phyloP scores from a whole-genome alignment of 2,888 invertebrate species.

The Epinotia brunnichana region DNA sequence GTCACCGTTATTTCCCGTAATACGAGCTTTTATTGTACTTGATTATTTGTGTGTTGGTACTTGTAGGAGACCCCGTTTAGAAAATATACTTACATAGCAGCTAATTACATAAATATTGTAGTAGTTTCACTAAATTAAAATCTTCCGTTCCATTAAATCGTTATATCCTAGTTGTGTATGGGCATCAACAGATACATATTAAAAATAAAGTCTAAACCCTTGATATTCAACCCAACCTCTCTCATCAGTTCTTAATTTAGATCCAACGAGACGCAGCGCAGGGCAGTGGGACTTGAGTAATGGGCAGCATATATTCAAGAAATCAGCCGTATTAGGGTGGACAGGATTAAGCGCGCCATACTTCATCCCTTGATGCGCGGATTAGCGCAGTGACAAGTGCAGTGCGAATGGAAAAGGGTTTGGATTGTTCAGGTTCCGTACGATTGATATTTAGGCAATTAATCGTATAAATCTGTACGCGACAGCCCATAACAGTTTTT shows the following conservation, averaged over 20 bases:
- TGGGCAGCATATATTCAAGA: slow-evolving; percentile 47
- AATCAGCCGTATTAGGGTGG: slow-evolving; percentile 43
- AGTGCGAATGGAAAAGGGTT: background rate
- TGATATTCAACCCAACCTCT: background rate
- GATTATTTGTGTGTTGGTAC: background rate
- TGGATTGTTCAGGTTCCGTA: slow-evolving; percentile 13
- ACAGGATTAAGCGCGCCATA: slow-evolving; percentile 38
- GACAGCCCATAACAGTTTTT: too few species aligned
- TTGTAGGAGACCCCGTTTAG: too few species aligned
- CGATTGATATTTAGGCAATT: background rate
- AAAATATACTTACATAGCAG: too few species aligned
- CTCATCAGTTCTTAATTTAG: slow-evolving; percentile 35
- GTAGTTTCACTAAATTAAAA: too few species aligned
- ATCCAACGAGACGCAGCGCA: slow-evolving; percentile 17
- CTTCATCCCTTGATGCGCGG: slow-evolving; percentile 35
- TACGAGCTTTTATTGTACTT: background rate
- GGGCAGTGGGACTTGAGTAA: slow-evolving; percentile 42
- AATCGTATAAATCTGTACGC: too few species aligned
- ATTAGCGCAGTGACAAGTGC: slow-evolving; percentile 35
- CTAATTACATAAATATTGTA: too few species aligned
- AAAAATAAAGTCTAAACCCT: slow-evolving; percentile 1
- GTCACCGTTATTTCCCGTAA: background rate
- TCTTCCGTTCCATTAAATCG: too few species aligned
- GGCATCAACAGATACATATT: too few species aligned
- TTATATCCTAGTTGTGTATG: too few species aligned